Base-by-base conservation (phyloP, 2,113 vertebrate genomes). In the Lepisosteus osseus region DNA sequence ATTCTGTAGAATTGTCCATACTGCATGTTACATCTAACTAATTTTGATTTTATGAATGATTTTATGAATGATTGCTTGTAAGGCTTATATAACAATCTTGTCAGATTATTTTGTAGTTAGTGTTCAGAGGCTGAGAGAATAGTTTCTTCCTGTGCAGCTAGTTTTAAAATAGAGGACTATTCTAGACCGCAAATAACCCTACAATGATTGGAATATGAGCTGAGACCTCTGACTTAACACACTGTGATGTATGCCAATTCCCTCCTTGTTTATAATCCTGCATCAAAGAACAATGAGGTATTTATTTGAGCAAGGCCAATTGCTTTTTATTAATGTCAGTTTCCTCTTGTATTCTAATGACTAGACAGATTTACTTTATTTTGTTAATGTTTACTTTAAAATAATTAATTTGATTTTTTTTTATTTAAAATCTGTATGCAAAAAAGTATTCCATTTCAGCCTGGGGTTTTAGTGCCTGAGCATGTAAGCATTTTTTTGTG, bases 271-370 rank as follows among this genome's bases (percentile, higher is more conserved):
- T 61, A 61, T 75, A 63, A 73, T 75, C 75, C 51, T 69, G 80
- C 70, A 81, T 85, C 75, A 88, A 83, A 86, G 80, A 77, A 75
- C 74, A 72, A 79, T 71, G 76, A 65, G 65, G 65, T 61, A 62
- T 74, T 79, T 80, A 78, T 70, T 67, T 73, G 71, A 56, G 78
- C 67, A 76, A 65, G 61, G 57, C 67, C 69, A 73, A 82, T 57
- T 82, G 79, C 55, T 80, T 85, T 86, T 83, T 82, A 87, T 88
- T 77, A 61, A 86, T 70, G 57, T 76, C 74, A 51, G 56, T 47
- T 12, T 42, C 15, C 42, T 8, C 14, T 55, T 14, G 13, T 9
- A 61, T 41, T 61, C 64, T 40, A 61, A 51, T 56, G 56, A 43
- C 64, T 55, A 2, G 5, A 15, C 65, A 59, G 64, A 61, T 67